phyloP scores from a whole-genome alignment of 2,888 invertebrate species.

The Mycalesis mineus region DNA sequence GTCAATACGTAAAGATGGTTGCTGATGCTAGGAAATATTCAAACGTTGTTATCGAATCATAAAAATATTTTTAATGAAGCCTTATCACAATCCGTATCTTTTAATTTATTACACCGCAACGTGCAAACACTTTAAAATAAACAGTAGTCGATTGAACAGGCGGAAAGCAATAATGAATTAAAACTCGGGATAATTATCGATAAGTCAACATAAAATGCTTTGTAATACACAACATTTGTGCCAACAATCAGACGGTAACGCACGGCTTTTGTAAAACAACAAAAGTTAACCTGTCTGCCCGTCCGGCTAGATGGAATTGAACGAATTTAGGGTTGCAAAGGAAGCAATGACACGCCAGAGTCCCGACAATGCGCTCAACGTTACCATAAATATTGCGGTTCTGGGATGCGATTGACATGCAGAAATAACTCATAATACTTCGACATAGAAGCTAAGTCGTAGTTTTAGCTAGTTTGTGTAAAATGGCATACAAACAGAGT shows the following conservation, averaged over 20 bases:
- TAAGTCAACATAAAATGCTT: slow-evolving; percentile 61
- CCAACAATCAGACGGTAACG: slow-evolving; percentile 74
- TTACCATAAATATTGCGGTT: slow-evolving; percentile 19
- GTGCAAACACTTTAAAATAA: slow-evolving; percentile 12
- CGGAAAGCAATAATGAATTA: slow-evolving; percentile 47
- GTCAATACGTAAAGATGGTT: slow-evolving; percentile 44
- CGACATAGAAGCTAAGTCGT: slow-evolving; percentile 12
- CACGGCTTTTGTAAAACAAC: slow-evolving; percentile 71
- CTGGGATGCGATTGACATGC: slow-evolving; percentile 6
- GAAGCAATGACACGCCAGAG: slow-evolving; percentile 73
- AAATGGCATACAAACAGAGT: slow-evolving; percentile 43
- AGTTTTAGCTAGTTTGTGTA: slow-evolving; percentile 5
- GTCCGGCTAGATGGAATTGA: slow-evolving; percentile 65
- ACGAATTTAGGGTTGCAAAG: slow-evolving; percentile 75
- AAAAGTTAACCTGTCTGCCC: slow-evolving; percentile 76
- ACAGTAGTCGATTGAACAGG: slow-evolving; percentile 26
- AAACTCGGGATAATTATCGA: slow-evolving; percentile 50
- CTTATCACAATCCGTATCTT: neutral
- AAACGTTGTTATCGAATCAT: neutral
- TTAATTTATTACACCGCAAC: neutral
- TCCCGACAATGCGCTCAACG: slow-evolving; percentile 60
- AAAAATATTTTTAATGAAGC: no score
- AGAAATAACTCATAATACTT: slow-evolving; percentile 14
- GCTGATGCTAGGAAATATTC: neutral
- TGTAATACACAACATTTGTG: slow-evolving; percentile 75